A percentile compares a stretch with the other conserved stretches of the same genome.
phyloP scores from a whole-genome alignment of 2,888 invertebrate species.

The Kuschelorhynchus macadamiae region DNA sequence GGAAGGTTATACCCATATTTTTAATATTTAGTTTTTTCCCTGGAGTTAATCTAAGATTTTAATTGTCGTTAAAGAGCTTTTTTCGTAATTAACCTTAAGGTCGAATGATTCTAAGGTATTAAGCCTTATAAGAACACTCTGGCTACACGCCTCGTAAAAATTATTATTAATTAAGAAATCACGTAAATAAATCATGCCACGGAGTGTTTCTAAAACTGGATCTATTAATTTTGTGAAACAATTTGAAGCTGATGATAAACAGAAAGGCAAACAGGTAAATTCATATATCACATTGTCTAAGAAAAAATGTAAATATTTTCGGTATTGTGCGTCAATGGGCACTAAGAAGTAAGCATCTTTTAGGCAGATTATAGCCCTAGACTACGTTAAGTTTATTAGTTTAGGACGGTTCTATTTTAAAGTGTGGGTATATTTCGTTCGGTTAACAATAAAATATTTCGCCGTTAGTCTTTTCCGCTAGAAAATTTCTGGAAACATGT shows the following conservation, averaged over 20 bases:
- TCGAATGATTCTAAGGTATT: constrained; percentile 29
- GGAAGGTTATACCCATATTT: too few relatives aligned
- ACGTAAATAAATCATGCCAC: neutral
- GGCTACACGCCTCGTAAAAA: constrained; percentile 3
- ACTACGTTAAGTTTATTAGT: too few relatives aligned
- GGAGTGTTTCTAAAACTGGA: neutral
- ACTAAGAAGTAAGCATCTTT: neutral
- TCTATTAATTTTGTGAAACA: neutral
- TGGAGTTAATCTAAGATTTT: too few relatives aligned
- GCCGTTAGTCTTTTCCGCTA: constrained; percentile 12
- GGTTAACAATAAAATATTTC: constrained; percentile 12
- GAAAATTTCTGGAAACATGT: constrained; percentile 3
- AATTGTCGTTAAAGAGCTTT: constrained; percentile 41
- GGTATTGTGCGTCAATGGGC: too few relatives aligned
- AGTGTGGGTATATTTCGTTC: neutral
- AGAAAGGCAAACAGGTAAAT: too few relatives aligned
- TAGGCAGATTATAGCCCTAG: neutral
- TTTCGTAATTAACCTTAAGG: constrained; percentile 48
- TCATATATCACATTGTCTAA: too few relatives aligned
- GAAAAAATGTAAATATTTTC: too few relatives aligned
- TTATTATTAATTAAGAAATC: constrained; percentile 51
- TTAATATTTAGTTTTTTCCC: too few relatives aligned
- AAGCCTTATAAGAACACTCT: constrained; percentile 9
- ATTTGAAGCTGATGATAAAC: too few relatives aligned
- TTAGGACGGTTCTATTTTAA: neutral